Conservation (phyloP, 1,140 invertebrate species). For the Orius laevigatus region DNA sequence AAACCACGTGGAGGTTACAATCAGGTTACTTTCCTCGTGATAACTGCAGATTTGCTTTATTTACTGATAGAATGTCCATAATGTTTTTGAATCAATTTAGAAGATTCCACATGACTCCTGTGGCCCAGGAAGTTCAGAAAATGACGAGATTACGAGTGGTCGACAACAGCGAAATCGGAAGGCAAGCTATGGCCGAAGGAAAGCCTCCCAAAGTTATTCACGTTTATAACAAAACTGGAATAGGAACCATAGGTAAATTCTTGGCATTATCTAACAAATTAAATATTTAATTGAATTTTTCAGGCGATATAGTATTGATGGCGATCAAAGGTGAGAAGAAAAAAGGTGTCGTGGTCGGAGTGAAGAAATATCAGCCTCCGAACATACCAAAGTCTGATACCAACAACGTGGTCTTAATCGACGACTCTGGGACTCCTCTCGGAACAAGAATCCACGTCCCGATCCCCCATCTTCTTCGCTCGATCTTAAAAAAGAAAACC, state of each 20-base stretch:
- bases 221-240: constrained; percentile 63
- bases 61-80: too few species aligned
- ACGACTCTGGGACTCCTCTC: constrained; percentile 81
- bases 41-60: too few species aligned
- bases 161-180: constrained; percentile 90
- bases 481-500: constrained; percentile 66
- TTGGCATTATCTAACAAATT: not conserved
- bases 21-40: too few species aligned
- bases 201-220: constrained; percentile 79
- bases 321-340: constrained; percentile 95
- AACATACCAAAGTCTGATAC: constrained; percentile 87
- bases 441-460: constrained; percentile 90
- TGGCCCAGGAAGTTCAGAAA: constrained; percentile 26
- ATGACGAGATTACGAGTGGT: constrained; percentile 73
- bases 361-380: constrained; percentile 65
- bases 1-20: too few species aligned
- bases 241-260: constrained; percentile 43
- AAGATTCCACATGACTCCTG: constrained; percentile 13
- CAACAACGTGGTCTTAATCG: constrained; percentile 92
- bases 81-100: too few species aligned
- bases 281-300: constrained; percentile 15
- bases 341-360: constrained; percentile 85
- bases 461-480: constrained; percentile 80
- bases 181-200: constrained; percentile 81
- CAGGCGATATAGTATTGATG: constrained; percentile 80